Evolutionary conservation across 2,888 invertebrate genomes (phyloP).

Genomic region (Campoplex nolae): DNA sequence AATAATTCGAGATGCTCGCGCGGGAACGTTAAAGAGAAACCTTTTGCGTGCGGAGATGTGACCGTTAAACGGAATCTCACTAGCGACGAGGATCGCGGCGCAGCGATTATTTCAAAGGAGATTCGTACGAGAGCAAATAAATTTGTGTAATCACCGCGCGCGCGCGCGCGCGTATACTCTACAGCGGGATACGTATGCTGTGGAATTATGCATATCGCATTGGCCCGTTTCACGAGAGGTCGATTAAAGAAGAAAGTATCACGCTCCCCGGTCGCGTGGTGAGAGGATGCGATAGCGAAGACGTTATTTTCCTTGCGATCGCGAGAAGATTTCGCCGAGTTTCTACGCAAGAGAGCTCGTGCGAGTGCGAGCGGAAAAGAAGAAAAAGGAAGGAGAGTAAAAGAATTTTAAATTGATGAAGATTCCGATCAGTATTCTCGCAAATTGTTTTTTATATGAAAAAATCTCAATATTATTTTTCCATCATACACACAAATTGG

Average conservation of each 20-base stretch:
- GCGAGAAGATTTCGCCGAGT: conserved; percentile 22
- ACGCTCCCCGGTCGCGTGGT: conserved; percentile 33
- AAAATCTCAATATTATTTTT: neutral
- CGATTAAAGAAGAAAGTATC: conserved; percentile 67
- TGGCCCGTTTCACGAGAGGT: conserved; percentile 38
- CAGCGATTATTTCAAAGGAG: conserved; percentile 14
- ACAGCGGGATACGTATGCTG: conserved; percentile 19
- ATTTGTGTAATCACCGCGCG: conserved; percentile 38
- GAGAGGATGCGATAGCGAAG: conserved; percentile 57
- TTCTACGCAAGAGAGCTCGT: conserved; percentile 1
- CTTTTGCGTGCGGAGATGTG: conserved; percentile 1
- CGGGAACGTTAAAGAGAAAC: neutral
- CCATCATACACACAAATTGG: neutral
- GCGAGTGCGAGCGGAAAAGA: conserved; percentile 7
- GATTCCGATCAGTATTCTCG: neutral
- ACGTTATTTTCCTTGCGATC: conserved; percentile 59
- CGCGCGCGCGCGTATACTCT: too few species aligned
- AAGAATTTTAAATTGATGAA: conserved; percentile 42
- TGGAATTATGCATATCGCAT: conserved; percentile 49
- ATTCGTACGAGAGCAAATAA: conserved; percentile 15
- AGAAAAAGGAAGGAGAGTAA: neutral
- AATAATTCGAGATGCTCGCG: conserved; percentile 5
- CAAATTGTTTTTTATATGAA: conserved; percentile 15
- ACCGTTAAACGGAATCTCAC: conserved; percentile 23
- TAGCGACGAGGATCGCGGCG: neutral